Conservation (phyloP, 1,140 invertebrate species). For the Ditylenchus dipsaci region DNA sequence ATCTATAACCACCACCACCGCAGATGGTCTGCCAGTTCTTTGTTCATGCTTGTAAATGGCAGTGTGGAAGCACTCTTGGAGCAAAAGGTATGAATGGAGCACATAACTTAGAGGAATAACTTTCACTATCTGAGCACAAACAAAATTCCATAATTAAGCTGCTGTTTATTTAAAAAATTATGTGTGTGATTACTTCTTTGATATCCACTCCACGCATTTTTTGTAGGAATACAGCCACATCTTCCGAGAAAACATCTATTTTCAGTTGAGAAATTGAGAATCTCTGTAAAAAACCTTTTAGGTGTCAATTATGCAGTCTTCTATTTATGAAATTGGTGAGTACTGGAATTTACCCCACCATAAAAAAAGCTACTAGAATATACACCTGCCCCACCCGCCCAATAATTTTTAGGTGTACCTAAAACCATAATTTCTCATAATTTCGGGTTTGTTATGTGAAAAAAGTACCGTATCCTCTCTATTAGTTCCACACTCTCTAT, state of each 20-base stretch:
- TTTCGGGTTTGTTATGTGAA: too few relatives aligned
- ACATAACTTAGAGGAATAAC: conserved; percentile 31
- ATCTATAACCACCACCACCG: conserved; percentile 29
- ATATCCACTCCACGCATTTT: conserved; percentile 30
- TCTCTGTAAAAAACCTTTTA: conserved; percentile 18
- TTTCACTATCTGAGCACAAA: conserved; percentile 30
- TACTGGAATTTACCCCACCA: too few relatives aligned
- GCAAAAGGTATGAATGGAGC: conserved; percentile 35
- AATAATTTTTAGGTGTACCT: too few relatives aligned
- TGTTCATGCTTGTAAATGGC: conserved; percentile 30
- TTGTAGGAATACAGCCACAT: conserved; percentile 36
- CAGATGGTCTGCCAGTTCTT: neutral
- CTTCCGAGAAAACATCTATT: conserved; percentile 31
- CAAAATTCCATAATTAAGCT: neutral
- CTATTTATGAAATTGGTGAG: too few relatives aligned
- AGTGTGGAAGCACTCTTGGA: conserved; percentile 32
- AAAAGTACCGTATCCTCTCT: too few relatives aligned
- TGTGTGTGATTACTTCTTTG: conserved; percentile 20
- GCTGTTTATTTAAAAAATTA: neutral
- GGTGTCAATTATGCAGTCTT: neutral
- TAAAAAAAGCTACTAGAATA: too few relatives aligned
- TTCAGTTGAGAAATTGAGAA: conserved; percentile 36
- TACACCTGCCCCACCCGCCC: too few relatives aligned
- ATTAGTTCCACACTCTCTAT: too few relatives aligned
- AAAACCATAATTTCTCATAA: too few relatives aligned